phyloP scores from a whole-genome alignment of 2,797 vertebrate species.

The Gallinago solitaria region DNA sequence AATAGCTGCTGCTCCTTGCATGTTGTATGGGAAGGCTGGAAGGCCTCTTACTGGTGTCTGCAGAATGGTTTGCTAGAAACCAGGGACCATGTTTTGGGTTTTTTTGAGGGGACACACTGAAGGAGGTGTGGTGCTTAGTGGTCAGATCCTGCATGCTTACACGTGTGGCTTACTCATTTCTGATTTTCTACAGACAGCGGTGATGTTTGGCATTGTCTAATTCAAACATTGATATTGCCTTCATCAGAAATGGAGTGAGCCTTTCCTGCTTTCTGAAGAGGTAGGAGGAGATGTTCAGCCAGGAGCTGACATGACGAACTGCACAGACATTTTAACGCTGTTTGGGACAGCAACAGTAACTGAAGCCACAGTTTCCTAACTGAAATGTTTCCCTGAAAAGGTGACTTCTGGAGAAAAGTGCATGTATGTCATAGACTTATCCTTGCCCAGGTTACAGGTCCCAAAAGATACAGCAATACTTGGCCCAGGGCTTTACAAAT shows the following conservation, averaged over 20 bases:
- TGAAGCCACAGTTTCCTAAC: background rate
- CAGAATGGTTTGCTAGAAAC: background rate
- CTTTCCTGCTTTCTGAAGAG: background rate
- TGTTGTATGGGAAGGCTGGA: background rate
- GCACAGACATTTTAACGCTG: background rate
- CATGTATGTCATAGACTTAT: rapidly evolving
- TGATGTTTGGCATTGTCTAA: background rate
- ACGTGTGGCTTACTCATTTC: background rate
- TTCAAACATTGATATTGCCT: background rate
- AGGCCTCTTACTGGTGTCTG: background rate
- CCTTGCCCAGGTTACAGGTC: rapidly evolving
- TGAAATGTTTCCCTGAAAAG: background rate
- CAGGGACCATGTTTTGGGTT: background rate
- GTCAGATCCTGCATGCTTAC: background rate
- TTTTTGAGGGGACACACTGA: background rate
- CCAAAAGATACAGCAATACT: background rate
- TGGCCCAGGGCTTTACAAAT: background rate
- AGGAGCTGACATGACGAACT: rapidly evolving
- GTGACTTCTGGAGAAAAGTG: background rate
- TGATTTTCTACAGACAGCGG: background rate
- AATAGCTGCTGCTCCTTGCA: background rate
- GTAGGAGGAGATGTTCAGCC: background rate
- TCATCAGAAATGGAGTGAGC: background rate
- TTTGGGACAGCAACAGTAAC: background rate
- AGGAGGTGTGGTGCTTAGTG: background rate